Conservation (phyloP, 2,113 vertebrate species). For the Dryoscopus gambensis region DNA sequence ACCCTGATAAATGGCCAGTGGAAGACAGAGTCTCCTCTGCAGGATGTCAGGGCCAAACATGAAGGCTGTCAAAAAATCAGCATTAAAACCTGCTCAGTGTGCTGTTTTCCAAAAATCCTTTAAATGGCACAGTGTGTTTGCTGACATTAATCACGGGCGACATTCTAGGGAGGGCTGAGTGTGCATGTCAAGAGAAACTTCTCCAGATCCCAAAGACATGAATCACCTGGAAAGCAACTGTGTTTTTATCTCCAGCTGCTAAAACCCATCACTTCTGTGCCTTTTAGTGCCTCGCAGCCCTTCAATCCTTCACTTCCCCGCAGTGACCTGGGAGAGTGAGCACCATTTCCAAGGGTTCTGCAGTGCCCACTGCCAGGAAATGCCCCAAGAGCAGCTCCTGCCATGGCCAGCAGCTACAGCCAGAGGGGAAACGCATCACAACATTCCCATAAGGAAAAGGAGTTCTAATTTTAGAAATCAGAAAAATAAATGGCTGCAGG, state of each 20-base stretch:
- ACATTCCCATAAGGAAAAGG: background rate
- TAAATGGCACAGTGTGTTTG: background rate
- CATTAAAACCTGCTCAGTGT: background rate
- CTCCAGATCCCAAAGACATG: background rate
- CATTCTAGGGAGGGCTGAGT: background rate
- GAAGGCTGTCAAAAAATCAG: slow-evolving; percentile 49
- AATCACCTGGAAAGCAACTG: background rate
- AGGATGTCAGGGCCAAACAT: slow-evolving; percentile 26
- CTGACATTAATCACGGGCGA: slow-evolving; percentile 42
- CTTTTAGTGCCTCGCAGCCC: background rate
- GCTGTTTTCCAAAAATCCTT: background rate
- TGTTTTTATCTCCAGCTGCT: background rate
- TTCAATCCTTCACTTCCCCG: background rate
- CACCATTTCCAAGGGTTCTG: background rate
- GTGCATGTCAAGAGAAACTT: background rate
- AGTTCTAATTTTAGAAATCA: slow-evolving; percentile 47
- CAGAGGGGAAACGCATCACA: background rate
- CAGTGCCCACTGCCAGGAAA: background rate
- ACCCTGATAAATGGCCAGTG: slow-evolving; percentile 24
- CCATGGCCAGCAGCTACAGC: background rate
- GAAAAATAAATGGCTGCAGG: slow-evolving; percentile 51
- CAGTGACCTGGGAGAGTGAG: background rate
- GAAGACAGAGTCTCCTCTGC: background rate
- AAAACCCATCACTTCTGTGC: background rate
- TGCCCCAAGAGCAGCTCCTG: background rate